A percentile compares a stretch with the other conserved stretches of the same genome.
These are phyloP conservation scores for Helicolenus hilgendorfi DNA, from an alignment of 2,797 vertebrate genomes.

Conservation along the genomic window DNA sequence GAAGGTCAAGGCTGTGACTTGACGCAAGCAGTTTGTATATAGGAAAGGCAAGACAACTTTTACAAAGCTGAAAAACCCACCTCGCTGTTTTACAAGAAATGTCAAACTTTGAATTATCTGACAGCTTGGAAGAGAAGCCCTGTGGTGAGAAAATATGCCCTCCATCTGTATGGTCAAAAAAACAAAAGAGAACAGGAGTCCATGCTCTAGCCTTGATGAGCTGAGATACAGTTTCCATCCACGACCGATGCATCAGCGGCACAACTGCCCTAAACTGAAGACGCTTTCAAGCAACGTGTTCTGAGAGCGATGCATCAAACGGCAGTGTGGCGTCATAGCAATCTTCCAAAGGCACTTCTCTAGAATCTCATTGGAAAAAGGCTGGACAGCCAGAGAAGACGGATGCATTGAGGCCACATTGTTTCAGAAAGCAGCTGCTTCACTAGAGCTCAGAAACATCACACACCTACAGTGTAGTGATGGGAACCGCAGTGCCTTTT, in stretches of 20 bases:
- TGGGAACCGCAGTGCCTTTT: background rate
- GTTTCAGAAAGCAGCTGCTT: too few relatives aligned
- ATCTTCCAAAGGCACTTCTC: background rate
- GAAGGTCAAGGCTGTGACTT: background rate
- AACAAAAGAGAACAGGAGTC: background rate
- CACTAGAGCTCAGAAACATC: background rate
- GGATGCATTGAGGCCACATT: background rate
- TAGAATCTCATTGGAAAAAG: background rate
- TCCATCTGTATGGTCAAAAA: background rate
- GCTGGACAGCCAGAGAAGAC: background rate
- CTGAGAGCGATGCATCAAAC: background rate
- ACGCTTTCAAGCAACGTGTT: background rate
- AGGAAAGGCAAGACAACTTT: background rate
- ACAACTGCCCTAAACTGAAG: background rate
- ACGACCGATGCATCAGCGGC: background rate
- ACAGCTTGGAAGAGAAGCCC: background rate
- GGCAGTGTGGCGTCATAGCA: background rate
- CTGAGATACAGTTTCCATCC: background rate
- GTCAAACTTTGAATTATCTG: background rate
- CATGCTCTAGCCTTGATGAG: background rate
- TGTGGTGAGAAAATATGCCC: background rate
- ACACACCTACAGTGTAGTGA: background rate
- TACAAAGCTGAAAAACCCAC: background rate
- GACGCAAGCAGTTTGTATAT: background rate
- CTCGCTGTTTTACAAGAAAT: background rate